phyloP scores from a whole-genome alignment of 1,140 invertebrate genomes.

The Drosophila carrolli region DNA sequence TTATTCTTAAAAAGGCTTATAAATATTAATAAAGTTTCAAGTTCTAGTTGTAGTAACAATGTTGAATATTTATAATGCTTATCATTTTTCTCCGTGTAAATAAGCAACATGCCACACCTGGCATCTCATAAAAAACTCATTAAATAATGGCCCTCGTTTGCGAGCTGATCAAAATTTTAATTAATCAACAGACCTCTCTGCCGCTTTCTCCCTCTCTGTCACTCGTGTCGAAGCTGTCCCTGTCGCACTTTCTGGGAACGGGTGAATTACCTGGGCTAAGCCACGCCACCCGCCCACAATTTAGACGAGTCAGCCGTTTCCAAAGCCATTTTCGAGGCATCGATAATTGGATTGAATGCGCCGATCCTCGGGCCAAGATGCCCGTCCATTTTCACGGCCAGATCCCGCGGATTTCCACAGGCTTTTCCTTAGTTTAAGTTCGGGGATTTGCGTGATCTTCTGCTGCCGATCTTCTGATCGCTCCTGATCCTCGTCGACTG shows the following conservation, averaged over 20 bases:
- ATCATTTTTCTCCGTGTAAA: slow-evolving; percentile 1
- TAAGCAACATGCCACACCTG: slow-evolving; percentile 63
- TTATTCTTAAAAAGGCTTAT: too few relatives aligned
- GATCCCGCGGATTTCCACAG: slow-evolving; percentile 64
- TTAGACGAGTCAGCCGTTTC: slow-evolving; percentile 39
- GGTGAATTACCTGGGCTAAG: slow-evolving; percentile 48
- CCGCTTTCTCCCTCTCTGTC: slow-evolving; percentile 10
- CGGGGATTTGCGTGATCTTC: slow-evolving; percentile 53
- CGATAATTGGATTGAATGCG: slow-evolving; percentile 78
- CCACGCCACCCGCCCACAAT: slow-evolving; percentile 80
- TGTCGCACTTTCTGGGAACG: slow-evolving; percentile 35
- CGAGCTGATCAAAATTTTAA: slow-evolving; percentile 81
- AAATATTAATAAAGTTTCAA: too few relatives aligned
- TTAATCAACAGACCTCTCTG: slow-evolving; percentile 55
- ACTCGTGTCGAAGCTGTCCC: not conserved
- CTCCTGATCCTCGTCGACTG: slow-evolving; percentile 15
- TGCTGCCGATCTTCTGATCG: slow-evolving; percentile 24
- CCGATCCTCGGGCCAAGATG: slow-evolving; percentile 23
- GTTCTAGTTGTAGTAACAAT: too few relatives aligned
- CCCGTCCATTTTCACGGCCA: slow-evolving; percentile 7
- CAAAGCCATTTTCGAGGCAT: slow-evolving; percentile 33
- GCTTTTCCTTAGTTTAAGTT: slow-evolving; percentile 63
- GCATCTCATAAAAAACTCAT: slow-evolving; percentile 74
- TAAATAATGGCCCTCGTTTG: slow-evolving; percentile 77
- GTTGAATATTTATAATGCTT: too few relatives aligned